Evolutionary conservation across 2,113 vertebrate species (phyloP).

Genomic region (Coreoperca whiteheadi): DNA sequence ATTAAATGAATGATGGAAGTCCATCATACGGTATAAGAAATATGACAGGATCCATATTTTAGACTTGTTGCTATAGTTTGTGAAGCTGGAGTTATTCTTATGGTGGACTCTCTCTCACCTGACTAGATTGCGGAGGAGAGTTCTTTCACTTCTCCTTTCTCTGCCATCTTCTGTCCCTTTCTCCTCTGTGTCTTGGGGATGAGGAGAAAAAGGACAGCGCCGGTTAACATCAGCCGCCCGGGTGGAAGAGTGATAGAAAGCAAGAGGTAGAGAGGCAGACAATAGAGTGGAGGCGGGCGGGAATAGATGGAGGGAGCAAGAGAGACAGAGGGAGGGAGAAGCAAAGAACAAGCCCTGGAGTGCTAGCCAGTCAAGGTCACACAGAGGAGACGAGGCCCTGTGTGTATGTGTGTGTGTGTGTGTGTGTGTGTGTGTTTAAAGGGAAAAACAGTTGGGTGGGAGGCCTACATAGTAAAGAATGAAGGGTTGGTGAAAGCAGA

Average conservation of each 20-base stretch:
- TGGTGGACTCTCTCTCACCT: slow-evolving; percentile 54
- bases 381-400: slow-evolving; percentile 77
- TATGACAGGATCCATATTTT: background rate
- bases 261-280: slow-evolving; percentile 62
- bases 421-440: slow-evolving; percentile 24
- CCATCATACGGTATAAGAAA: slow-evolving; percentile 1
- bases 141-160: slow-evolving; percentile 60
- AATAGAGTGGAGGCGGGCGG: slow-evolving; percentile 60
- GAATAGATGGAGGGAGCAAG: slow-evolving; percentile 66
- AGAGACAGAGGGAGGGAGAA: slow-evolving; percentile 65
- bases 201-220: slow-evolving; percentile 28
- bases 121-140: slow-evolving; percentile 43
- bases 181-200: slow-evolving; percentile 48
- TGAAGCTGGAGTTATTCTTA: slow-evolving; percentile 67
- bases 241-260: slow-evolving; percentile 60
- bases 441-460: slow-evolving; percentile 45
- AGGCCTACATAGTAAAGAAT: slow-evolving; percentile 56
- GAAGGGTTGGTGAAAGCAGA: slow-evolving; percentile 60
- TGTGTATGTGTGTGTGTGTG: slow-evolving; percentile 31
- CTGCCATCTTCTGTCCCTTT: slow-evolving; percentile 69
- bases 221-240: slow-evolving; percentile 53
- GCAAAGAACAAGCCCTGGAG: slow-evolving; percentile 76
- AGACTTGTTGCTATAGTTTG: slow-evolving; percentile 67
- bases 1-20: slow-evolving; percentile 10
- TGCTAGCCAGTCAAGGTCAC: slow-evolving; percentile 82